Evolutionary conservation across 1,140 invertebrate genomes (phyloP).

Genomic region (Lasioglossum albipes): DNA sequence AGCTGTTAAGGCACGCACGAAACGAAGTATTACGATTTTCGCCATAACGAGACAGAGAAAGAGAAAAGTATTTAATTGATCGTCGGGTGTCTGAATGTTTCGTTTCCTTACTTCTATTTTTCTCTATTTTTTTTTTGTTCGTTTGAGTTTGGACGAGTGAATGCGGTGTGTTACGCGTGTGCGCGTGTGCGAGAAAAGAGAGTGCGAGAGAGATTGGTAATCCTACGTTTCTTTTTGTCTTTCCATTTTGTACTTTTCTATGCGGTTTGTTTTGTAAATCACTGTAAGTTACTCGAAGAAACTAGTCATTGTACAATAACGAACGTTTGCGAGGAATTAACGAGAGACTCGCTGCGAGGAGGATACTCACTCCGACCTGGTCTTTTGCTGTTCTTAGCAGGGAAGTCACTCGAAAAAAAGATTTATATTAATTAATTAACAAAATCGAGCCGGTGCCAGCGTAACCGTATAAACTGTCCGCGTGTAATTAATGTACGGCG

Average conservation of each 20-base stretch:
- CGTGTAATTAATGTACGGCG: constrained; percentile 40
- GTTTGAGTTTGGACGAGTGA: neutral
- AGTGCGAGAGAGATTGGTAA: constrained; percentile 29
- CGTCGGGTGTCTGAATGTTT: neutral
- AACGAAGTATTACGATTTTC: constrained; percentile 49
- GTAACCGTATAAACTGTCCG: constrained; percentile 28
- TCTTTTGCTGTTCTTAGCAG: constrained; percentile 34
- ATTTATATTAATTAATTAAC: constrained; percentile 24
- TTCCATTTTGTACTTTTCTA: constrained; percentile 57
- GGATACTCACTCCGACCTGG: constrained; percentile 7
- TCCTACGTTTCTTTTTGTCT: constrained; percentile 51
- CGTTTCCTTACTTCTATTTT: neutral
- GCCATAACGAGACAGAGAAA: constrained; percentile 1
- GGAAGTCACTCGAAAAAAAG: constrained; percentile 37
- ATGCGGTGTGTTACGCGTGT: neutral
- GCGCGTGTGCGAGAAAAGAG: neutral
- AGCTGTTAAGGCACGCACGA: constrained; percentile 30
- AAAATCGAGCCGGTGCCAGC: constrained; percentile 34
- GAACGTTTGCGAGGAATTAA: constrained; percentile 33
- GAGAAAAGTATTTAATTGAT: constrained; percentile 31
- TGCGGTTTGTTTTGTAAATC: constrained; percentile 48
- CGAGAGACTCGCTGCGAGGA: constrained; percentile 46
- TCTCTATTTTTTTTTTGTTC: constrained; percentile 32
- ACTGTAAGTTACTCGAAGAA: constrained; percentile 72
- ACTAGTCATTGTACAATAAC: constrained; percentile 74